Percentiles rank a stretch among this genome's conserved stretches.
Evolutionary conservation across 2,888 invertebrate species (phyloP).

Genomic region (Chymomyza procnemis): DNA sequence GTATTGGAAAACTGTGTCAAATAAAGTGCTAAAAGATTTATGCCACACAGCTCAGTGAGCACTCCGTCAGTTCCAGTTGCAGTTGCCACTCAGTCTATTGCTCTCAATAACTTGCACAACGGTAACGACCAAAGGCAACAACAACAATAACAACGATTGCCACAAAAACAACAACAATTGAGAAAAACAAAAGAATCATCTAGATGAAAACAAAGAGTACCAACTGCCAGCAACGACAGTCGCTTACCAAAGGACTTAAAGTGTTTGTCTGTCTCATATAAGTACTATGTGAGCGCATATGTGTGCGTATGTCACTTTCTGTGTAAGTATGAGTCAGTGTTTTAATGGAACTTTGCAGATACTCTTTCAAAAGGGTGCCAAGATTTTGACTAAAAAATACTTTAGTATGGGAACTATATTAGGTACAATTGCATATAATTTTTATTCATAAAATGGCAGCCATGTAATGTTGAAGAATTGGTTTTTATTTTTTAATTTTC

Average conservation of each 20-base stretch:
- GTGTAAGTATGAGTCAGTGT: constrained; percentile 25
- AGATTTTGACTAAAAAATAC: too few species aligned
- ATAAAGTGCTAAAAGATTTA: constrained; percentile 71
- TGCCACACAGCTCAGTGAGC: constrained; percentile 22
- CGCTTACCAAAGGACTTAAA: constrained; percentile 59
- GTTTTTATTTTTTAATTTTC: too few species aligned
- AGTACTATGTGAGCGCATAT: constrained; percentile 9
- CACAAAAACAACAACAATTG: neutral
- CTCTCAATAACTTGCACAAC: constrained; percentile 60
- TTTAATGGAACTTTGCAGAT: constrained; percentile 27
- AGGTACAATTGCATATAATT: too few species aligned
- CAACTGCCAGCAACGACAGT: constrained; percentile 2
- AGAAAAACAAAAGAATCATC: neutral
- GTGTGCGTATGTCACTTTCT: constrained; percentile 8
- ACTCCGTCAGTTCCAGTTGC: neutral
- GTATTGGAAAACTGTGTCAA: constrained; percentile 65
- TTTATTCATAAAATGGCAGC: too few species aligned
- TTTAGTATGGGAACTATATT: too few species aligned
- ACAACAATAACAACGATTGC: neutral
- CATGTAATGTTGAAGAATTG: too few species aligned
- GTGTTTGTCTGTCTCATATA: constrained; percentile 41
- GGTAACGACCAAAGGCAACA: constrained; percentile 28
- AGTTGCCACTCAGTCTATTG: constrained; percentile 37
- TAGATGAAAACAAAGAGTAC: neutral
- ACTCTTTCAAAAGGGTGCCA: too few species aligned